Percentiles rank a stretch among this genome's conserved stretches.
Conservation (phyloP, 2,113 vertebrate genomes). For the Ariopsis seemanni region DNA sequence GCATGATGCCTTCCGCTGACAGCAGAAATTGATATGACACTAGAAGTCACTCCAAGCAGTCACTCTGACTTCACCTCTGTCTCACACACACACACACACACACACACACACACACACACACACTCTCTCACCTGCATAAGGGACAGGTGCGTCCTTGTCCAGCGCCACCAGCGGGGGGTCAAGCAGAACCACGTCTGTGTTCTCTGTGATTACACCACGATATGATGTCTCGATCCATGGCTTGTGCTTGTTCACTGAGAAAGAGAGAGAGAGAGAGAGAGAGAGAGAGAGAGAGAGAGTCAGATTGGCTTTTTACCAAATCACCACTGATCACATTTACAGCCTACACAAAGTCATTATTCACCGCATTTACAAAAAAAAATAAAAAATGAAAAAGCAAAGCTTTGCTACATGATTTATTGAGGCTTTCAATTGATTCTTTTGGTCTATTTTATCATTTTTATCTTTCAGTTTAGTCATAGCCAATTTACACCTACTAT, state of each 20-base stretch:
- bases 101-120: neutral
- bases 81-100: neutral
- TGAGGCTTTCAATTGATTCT: neutral
- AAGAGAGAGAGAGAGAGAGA: slow-evolving; percentile 48
- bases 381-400: neutral
- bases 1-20: neutral
- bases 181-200: slow-evolving; percentile 89
- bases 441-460: neutral
- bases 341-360: neutral
- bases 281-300: slow-evolving; percentile 25
- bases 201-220: slow-evolving; percentile 94
- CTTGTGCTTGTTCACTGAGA: slow-evolving; percentile 94
- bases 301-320: neutral
- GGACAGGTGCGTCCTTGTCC: slow-evolving; percentile 94
- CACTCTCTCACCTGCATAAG: slow-evolving; percentile 84
- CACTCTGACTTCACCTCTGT: neutral
- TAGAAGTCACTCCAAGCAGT: neutral
- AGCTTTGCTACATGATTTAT: neutral
- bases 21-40: slow-evolving; percentile 43
- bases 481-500: neutral
- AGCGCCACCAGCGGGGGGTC: slow-evolving; percentile 94
- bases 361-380: neutral
- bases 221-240: slow-evolving; percentile 98
- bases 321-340: neutral
- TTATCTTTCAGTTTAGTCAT: neutral